Conservation (phyloP, 2,888 invertebrate genomes). For the Aspidiotus rigidus region DNA sequence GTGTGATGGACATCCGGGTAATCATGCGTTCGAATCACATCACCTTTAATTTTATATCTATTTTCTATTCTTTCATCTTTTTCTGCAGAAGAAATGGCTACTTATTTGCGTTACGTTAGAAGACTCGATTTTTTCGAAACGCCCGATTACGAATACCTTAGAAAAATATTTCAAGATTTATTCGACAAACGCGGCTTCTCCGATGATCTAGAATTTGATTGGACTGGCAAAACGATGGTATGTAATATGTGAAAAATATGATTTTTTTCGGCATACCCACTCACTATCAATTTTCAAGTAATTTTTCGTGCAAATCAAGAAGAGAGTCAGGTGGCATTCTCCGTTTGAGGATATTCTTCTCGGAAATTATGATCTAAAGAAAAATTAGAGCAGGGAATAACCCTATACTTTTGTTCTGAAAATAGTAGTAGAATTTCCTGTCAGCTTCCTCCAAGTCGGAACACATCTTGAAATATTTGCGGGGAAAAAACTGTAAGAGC, state of each 20-base stretch:
- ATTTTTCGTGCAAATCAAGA: no score
- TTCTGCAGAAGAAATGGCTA: conserved; percentile 83
- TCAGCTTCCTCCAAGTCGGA: no score
- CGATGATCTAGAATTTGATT: conserved; percentile 89
- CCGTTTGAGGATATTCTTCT: no score
- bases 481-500: no score
- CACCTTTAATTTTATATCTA: background rate
- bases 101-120: conserved; percentile 91
- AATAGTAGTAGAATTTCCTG: no score
- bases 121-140: conserved; percentile 99
- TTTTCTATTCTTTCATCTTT: background rate
- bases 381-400: no score
- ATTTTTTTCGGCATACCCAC: no score
- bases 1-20: conserved; percentile 58
- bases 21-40: background rate
- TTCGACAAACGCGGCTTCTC: conserved; percentile 78
- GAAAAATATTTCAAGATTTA: conserved; percentile 87
- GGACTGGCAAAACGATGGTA: conserved; percentile 76
- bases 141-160: conserved; percentile 97
- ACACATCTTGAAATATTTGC: no score
- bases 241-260: conserved; percentile 35
- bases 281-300: no score
- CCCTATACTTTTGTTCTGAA: no score
- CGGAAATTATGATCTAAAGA: no score
- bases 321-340: no score